Percentiles rank a stretch among this genome's conserved stretches.
Conservation (phyloP, 2,113 vertebrate species). For the Bubo blakistoni region DNA sequence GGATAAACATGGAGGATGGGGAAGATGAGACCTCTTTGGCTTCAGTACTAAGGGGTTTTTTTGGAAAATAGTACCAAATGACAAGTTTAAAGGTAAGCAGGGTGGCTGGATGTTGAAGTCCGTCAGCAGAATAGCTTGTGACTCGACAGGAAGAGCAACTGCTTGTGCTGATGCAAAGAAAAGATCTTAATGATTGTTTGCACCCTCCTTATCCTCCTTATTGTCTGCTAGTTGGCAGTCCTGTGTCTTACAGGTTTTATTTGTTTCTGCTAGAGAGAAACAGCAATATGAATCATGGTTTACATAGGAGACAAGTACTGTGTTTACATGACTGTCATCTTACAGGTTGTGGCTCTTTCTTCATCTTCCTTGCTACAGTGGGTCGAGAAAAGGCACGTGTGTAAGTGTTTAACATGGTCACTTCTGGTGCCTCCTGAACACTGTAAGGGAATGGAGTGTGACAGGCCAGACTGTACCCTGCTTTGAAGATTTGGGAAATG, state of each 20-base stretch:
- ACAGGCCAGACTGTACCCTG: neutral
- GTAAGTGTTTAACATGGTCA: accelerated
- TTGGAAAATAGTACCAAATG: neutral
- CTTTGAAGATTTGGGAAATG: neutral
- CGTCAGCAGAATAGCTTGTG: neutral
- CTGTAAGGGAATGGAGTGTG: neutral
- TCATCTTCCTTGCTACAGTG: neutral
- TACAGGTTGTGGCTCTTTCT: accelerated
- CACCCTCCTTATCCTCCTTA: neutral
- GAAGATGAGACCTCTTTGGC: neutral
- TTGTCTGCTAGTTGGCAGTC: neutral
- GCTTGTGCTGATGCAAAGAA: neutral
- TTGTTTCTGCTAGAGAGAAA: neutral
- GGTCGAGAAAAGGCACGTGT: neutral
- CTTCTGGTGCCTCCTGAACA: neutral
- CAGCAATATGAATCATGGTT: neutral
- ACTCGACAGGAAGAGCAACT: neutral
- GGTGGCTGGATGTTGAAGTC: neutral
- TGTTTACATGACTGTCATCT: neutral
- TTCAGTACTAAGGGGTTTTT: neutral
- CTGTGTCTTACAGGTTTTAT: neutral
- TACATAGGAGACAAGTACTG: accelerated
- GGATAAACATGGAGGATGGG: neutral
- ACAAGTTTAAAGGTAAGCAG: neutral
- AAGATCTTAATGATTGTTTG: neutral